Evolutionary conservation across 2,797 vertebrate genomes (phyloP).

Genomic region (Momotus momota): DNA sequence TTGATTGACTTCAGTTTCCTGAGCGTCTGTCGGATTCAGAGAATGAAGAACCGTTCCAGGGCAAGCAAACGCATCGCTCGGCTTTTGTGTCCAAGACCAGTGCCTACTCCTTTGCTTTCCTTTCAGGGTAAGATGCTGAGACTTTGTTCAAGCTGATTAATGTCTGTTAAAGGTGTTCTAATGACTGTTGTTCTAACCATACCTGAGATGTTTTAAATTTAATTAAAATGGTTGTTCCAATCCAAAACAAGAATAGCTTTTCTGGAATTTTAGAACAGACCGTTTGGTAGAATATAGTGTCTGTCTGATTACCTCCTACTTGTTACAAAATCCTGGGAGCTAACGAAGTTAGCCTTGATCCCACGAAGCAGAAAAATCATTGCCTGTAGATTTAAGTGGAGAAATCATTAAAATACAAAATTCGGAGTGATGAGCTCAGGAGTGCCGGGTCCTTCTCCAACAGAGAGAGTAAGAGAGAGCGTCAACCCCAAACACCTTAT

Average conservation of each 20-base stretch:
- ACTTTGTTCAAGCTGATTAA: not conserved
- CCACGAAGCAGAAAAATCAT: not conserved
- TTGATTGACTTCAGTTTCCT: conserved; percentile 77
- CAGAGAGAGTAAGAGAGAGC: not conserved
- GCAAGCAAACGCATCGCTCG: conserved; percentile 86
- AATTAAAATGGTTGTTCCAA: not conserved
- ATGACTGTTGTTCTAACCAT: not conserved
- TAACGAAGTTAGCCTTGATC: not conserved
- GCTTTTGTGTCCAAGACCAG: conserved; percentile 91
- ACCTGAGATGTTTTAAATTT: not conserved
- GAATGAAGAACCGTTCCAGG: conserved; percentile 91
- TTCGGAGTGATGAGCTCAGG: not conserved
- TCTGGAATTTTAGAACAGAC: not conserved
- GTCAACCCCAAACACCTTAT: not conserved
- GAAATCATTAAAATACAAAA: not conserved
- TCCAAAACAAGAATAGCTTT: not conserved
- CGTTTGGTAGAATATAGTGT: accelerated
- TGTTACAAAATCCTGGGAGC: not conserved
- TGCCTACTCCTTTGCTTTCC: conserved; percentile 79
- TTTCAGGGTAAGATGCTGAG: conserved; percentile 81
- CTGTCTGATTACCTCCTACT: not conserved
- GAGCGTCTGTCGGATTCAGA: conserved; percentile 93
- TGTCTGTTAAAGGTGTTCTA: not conserved
- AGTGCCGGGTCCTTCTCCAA: not conserved
- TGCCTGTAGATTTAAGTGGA: not conserved